Evolutionary conservation across 2,113 vertebrate species (phyloP), one percentile per base, ranked within the genome.

Genomic region (Tiliqua scincoides): DNA sequence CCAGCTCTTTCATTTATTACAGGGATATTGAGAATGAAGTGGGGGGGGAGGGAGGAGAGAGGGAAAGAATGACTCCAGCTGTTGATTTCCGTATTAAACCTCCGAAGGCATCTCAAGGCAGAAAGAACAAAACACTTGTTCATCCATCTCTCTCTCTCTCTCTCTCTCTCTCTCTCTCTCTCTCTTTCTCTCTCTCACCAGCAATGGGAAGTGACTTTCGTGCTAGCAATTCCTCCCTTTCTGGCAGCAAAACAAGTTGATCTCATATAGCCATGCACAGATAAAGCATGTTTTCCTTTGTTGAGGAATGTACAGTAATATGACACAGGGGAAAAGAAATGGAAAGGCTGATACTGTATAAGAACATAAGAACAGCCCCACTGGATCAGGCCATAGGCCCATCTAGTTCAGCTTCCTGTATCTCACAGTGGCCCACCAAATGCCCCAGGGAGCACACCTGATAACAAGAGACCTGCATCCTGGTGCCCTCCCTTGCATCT

Each of bases 61-160:
- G 43, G 43, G 43, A 48, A 8, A 48, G 43, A 48, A 48, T 80
- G 74, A 79, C 23, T 84, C 87, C 89, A 94, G 90, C 81, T 94
- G 86, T 85, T 76, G 70, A 20, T 84, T 93, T 93, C 79, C 91
- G 27, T 82, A 20, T 88, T 67, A 88, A 54, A 62, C n/a, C n/a
- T 91, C 63, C 81, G 89, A 91, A 86, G 90, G 25, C 73, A 90
- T 84, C 84, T 8, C 72, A 89, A 90, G 88, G 87, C 6, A 91
- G 75, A 0, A 91, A 65, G 87, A 86, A 84, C 91, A 89, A 94
- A 88, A 43, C 74, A 87, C 35, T 87, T 78, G 83, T 78, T 79
- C 40, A 48, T 48, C 71, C 48, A 35, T 32, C 79, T 70, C 63
- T 6, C 1, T 83, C 14, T 59, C 27, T 77, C 43, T 48, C 43